Conservation (phyloP, 2,797 vertebrate genomes). For the Chelmon rostratus region DNA sequence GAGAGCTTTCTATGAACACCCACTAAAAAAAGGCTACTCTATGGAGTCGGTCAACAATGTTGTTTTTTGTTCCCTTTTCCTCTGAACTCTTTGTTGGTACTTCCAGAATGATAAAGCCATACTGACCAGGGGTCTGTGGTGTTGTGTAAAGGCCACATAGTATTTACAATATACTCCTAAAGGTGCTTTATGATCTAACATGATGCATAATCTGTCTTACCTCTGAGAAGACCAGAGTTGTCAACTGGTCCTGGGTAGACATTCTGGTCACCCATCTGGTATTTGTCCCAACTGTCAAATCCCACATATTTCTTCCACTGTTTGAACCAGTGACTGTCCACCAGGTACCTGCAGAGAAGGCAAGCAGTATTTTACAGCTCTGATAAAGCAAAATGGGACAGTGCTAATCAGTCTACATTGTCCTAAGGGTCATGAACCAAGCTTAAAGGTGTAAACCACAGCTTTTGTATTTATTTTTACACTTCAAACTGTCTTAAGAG, state of each 20-base stretch:
- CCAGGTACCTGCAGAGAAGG: constrained; percentile 90
- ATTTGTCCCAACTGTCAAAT: constrained; percentile 99
- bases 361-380: neutral
- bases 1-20: constrained; percentile 68
- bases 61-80: constrained; percentile 59
- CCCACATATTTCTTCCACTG: constrained; percentile 99
- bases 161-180: neutral
- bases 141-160: neutral
- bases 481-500: neutral
- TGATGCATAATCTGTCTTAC: constrained; percentile 72
- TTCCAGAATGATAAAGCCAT: constrained; percentile 66
- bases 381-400: neutral
- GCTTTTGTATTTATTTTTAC: neutral
- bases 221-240: constrained; percentile 97
- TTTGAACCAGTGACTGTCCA: constrained; percentile 99
- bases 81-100: constrained; percentile 49
- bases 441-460: too few species aligned
- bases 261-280: constrained; percentile 98
- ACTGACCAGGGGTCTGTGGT: neutral
- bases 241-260: constrained; percentile 98
- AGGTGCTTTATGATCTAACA: neutral
- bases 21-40: constrained; percentile 23
- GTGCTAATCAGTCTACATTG: neutral
- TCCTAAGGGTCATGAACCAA: neutral
- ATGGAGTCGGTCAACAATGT: constrained; percentile 48